phyloP scores from a whole-genome alignment of 35 echinoderm and acorn worm genomes.

The Ophioderma brevispina region DNA sequence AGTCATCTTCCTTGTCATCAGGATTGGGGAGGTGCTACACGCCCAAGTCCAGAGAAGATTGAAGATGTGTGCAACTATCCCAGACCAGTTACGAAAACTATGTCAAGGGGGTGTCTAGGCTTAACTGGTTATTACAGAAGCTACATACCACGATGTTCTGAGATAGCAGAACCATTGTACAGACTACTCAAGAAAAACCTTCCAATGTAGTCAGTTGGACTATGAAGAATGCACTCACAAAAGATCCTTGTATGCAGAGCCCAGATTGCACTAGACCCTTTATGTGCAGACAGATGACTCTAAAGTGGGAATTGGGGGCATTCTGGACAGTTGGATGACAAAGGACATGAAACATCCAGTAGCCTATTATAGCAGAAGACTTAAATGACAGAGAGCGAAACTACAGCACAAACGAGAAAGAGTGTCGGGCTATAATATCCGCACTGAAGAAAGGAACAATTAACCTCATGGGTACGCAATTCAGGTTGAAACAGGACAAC shows the following conservation, averaged over 20 bases:
- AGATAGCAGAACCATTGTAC: constrained; percentile 18
- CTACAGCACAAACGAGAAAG: constrained; percentile 48
- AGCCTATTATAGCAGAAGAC: background rate
- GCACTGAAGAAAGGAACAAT: constrained; percentile 36
- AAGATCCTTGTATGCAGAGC: background rate
- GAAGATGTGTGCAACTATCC: background rate
- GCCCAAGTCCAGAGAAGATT: background rate
- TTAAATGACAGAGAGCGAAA: background rate
- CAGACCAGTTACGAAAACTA: background rate
- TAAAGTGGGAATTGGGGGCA: background rate
- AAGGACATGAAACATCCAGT: constrained; percentile 11
- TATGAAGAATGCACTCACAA: constrained; percentile 16
- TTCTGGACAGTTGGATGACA: constrained; percentile 8
- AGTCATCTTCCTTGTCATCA: constrained; percentile 29
- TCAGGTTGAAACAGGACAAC: constrained; percentile 24
- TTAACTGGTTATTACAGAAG: constrained; percentile 23
- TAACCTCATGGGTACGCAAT: constrained; percentile 20
- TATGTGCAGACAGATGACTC: constrained; percentile 40
- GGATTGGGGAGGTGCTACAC: background rate
- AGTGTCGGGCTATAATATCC: constrained; percentile 34
- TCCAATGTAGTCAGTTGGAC: background rate
- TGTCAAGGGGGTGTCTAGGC: constrained; percentile 10
- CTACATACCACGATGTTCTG: constrained; percentile 32
- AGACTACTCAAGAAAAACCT: background rate
- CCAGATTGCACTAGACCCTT: constrained; percentile 27